Evolutionary conservation across 2,113 vertebrate species (phyloP).

Genomic region (Gracilinanus agilis): DNA sequence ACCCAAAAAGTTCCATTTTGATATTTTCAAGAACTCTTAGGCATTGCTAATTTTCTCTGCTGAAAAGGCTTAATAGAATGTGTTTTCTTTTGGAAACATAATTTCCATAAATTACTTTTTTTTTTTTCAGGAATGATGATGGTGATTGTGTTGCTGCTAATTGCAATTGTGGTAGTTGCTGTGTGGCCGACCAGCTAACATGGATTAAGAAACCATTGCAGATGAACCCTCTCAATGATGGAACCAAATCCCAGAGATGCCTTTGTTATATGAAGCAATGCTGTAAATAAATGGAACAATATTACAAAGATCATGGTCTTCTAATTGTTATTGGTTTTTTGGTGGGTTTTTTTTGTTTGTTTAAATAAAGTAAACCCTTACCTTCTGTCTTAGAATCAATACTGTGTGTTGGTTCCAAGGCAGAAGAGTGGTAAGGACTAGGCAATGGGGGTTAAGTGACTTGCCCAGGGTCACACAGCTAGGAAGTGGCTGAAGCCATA

Average conservation of each 20-base stretch:
- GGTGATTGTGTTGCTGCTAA: constrained; percentile 75
- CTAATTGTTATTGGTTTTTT: background rate
- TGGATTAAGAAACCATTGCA: constrained; percentile 7
- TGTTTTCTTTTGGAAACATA: background rate
- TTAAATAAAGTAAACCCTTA: too few species aligned
- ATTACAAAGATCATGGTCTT: background rate
- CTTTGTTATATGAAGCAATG: constrained; percentile 2
- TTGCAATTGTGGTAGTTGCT: constrained; percentile 78
- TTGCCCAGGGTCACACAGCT: too few species aligned
- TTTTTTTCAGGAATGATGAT: constrained; percentile 75
- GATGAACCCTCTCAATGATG: background rate
- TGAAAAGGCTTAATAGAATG: background rate
- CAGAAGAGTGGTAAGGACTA: too few species aligned
- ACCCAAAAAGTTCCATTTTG: background rate
- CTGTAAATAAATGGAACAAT: constrained; percentile 70
- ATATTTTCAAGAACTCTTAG: background rate
- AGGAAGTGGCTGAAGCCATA: too few species aligned
- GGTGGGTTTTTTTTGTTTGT: too few species aligned
- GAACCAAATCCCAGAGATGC: background rate
- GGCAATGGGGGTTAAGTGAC: too few species aligned
- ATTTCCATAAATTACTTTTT: constrained; percentile 44
- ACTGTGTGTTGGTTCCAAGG: too few species aligned
- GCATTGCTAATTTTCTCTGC: background rate
- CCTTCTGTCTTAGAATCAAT: too few species aligned
- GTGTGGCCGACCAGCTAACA: constrained; percentile 75